Evolutionary conservation across 2,113 vertebrate species (phyloP), one percentile per base, ranked within the genome.

Genomic region (Zapornia atra): DNA sequence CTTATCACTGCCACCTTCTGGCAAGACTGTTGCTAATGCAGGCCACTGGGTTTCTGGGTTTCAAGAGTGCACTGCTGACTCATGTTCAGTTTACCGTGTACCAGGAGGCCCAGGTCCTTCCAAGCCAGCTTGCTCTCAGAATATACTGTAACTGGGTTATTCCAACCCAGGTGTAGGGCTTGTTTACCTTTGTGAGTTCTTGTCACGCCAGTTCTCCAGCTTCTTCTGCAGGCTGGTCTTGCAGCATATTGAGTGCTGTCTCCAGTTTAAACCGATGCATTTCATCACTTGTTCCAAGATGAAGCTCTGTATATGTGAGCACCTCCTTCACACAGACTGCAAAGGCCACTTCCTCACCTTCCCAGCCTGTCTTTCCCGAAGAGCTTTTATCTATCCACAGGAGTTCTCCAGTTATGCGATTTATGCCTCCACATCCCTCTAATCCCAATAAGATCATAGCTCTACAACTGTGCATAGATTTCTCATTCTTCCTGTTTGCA

Each of bases 351-450:
- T 80, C 33, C 33, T 94, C 33, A 33, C 26, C 38, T 56, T 72
- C 59, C 21, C 0, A 4, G 25, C 7, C 63, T 54, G 0, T 48
- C 24, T 68, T 82, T 85, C 4, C 50, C 5, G 4, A 81, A 69
- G 34, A 53, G 4, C 9, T 68, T 72, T 7, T 76, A 63, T 38
- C 19, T 0, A 0, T 46, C 8, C 0, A 0, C 14, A 70, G 31
- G 14, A 66, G 31, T 50, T 26, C 24, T 79, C 17, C 21, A 71
- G 60, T 48, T 33, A 15, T 15, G 18, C 10, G 19, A 77, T 9
- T 40, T 69, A 1, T 46, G 15, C 6, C 6, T 72, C 34, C 18
- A 4, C 25, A 57, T n/a, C 15, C 11, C 20, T 80, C 22, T 64
- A 46, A 56, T 71, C n/a, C 15, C 24, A 15, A 1, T 31, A 11